A percentile compares a stretch with the other conserved stretches of the same genome.
Evolutionary conservation across 1,140 invertebrate species (phyloP).

Genomic region (Habropoda laboriosa): DNA sequence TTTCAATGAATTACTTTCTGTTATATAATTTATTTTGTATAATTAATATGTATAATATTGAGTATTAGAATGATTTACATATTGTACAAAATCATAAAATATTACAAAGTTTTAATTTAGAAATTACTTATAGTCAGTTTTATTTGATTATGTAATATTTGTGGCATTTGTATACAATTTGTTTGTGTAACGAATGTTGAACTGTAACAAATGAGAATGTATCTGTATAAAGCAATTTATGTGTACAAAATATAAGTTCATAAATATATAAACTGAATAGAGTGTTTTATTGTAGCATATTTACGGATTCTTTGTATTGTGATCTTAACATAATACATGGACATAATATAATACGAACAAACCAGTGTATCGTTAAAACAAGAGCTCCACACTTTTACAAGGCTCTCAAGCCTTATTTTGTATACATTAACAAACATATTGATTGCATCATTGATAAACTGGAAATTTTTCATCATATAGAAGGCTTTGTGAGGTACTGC

Average conservation of each 20-base stretch:
- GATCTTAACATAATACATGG: constrained; percentile 80
- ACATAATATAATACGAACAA: constrained; percentile 76
- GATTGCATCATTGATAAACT: constrained; percentile 74
- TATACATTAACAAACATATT: constrained; percentile 70
- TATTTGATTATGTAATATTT: constrained; percentile 31
- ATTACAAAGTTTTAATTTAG: background rate
- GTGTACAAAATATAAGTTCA: constrained; percentile 53
- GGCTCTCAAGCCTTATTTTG: constrained; percentile 73
- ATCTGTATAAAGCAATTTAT: constrained; percentile 34
- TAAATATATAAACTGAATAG: constrained; percentile 43
- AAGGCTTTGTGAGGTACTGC: constrained; percentile 77
- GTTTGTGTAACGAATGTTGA: background rate
- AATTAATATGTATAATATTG: constrained; percentile 27
- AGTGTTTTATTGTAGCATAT: constrained; percentile 79
- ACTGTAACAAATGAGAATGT: constrained; percentile 19
- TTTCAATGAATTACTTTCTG: background rate
- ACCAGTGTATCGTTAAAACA: constrained; percentile 78
- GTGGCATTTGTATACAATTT: constrained; percentile 18
- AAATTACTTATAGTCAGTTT: constrained; percentile 17
- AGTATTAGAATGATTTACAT: constrained; percentile 1
- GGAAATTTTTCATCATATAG: constrained; percentile 77
- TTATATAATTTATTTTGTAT: constrained; percentile 12
- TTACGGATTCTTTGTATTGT: constrained; percentile 77
- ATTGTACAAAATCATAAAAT: constrained; percentile 26
- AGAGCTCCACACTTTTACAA: constrained; percentile 79